phyloP scores from a whole-genome alignment of 2,113 vertebrate species.

The Aplodontia rufa region DNA sequence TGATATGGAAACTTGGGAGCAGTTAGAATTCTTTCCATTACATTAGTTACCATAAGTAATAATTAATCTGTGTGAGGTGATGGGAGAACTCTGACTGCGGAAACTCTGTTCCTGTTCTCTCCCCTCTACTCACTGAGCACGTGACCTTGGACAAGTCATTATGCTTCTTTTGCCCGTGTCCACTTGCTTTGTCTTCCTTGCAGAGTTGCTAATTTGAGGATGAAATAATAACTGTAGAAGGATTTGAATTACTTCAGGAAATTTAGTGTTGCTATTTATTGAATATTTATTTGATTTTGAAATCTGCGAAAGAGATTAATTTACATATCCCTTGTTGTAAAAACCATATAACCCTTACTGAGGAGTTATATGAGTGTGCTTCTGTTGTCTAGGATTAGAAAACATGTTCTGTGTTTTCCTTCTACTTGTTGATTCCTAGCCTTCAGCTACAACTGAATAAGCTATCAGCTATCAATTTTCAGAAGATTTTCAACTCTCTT shows the following conservation, averaged over 20 bases:
- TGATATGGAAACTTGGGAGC: constrained; percentile 25
- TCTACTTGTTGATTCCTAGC: not conserved
- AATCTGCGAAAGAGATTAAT: not conserved
- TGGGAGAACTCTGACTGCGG: constrained; percentile 23
- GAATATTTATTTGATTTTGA: not conserved
- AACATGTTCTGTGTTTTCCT: not conserved
- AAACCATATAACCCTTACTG: not conserved
- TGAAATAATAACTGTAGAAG: not conserved
- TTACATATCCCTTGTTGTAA: not conserved
- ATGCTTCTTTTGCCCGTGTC: not conserved
- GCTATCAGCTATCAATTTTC: not conserved
- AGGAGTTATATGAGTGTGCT: not conserved
- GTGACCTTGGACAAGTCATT: constrained; percentile 13
- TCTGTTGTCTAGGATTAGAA: not conserved
- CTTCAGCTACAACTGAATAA: not conserved
- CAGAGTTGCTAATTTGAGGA: not conserved
- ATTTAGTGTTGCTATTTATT: not conserved
- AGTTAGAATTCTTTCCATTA: constrained; percentile 4
- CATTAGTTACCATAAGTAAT: constrained; percentile 57
- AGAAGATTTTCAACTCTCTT: not conserved
- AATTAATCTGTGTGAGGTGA: constrained; percentile 41
- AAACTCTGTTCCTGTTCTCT: not conserved
- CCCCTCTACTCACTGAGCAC: not conserved
- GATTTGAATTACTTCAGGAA: not conserved
- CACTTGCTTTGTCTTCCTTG: not conserved